Base-by-base conservation (phyloP, 2,888 invertebrate species). In the Amblyjoppa fuscipennis region DNA sequence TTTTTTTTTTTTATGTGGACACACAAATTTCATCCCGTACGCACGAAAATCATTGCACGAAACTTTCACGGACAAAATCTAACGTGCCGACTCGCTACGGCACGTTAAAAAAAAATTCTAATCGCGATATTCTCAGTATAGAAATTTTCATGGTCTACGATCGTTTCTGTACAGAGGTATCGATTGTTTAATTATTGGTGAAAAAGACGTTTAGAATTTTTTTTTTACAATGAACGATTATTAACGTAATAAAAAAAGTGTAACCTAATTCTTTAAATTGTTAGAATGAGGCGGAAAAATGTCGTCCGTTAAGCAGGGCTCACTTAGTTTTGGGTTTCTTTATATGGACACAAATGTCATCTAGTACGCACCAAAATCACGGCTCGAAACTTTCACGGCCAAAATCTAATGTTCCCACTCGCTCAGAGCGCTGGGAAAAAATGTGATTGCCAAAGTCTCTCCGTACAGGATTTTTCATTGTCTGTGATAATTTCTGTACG, bases 231-330 rank as follows among this genome's bases (percentile, higher is more conserved):
- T 34, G 5, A 34, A 6, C 5, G 3, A 41, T 41, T 41, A 41
- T 41, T 41, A 11, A 9, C 3, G 41, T 34, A 6, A 34, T 34
- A 41, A 41, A 41, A 41, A 41, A 7, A 41, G 11, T 9, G 9
- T 41, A 11, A 41, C 41, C 11, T 41, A 2, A 9, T 41, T 41
- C 2, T 9, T 7, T 5, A 9, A 38, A 41, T 9, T 34, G 34
- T 34, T 34, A 34, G 0, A 6, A 34, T 87, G 84, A 66, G 59
- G 75, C 75, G 68, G 20, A 79, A 81, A 81, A 66, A 73, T 64
- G 82, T 81, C 80, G 79, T 73, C 13, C 83, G 85, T 83, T 80
- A 83, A 85, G 85, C 80, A 83, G 85, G 80, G 85, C 76, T 11
- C 2, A 45, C 51, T 25, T 64, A n/a, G 25, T 66, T 16, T 51